Conservation (phyloP, 2,113 vertebrate species). For the Menura novaehollandiae region DNA sequence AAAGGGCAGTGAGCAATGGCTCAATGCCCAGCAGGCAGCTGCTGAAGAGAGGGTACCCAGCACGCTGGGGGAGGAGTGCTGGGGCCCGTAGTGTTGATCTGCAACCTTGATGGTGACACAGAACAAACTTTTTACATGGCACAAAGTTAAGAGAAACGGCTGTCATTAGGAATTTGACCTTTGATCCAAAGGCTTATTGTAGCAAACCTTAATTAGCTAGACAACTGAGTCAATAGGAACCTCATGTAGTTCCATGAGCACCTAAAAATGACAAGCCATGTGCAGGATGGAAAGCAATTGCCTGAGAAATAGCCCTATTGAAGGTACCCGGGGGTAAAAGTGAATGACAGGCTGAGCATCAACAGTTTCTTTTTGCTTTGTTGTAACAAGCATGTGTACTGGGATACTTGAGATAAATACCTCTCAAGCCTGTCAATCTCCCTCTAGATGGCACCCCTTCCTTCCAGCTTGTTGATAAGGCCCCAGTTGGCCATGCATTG, state of each 20-base stretch:
- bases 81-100: not conserved
- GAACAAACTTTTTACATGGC: not conserved
- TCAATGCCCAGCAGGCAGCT: not conserved
- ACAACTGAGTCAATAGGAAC: not conserved
- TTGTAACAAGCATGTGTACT: accelerated
- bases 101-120: not conserved
- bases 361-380: not conserved
- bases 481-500: not conserved
- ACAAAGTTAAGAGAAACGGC: not conserved
- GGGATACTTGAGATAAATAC: not conserved
- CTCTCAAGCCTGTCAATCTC: not conserved
- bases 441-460: too few species aligned
- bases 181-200: not conserved
- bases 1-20: not conserved
- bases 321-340: not conserved
- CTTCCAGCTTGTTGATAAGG: not conserved
- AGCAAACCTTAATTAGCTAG: not conserved
- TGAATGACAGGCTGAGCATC: not conserved
- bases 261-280: accelerated
- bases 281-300: not conserved
- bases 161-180: not conserved
- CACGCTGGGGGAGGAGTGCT: accelerated
- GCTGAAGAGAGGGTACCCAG: not conserved
- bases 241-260: not conserved
- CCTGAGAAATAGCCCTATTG: not conserved